A percentile compares a stretch with the other conserved stretches of the same genome.
Conservation (phyloP, 2,888 invertebrate genomes). For the Physocephala rufipes region DNA sequence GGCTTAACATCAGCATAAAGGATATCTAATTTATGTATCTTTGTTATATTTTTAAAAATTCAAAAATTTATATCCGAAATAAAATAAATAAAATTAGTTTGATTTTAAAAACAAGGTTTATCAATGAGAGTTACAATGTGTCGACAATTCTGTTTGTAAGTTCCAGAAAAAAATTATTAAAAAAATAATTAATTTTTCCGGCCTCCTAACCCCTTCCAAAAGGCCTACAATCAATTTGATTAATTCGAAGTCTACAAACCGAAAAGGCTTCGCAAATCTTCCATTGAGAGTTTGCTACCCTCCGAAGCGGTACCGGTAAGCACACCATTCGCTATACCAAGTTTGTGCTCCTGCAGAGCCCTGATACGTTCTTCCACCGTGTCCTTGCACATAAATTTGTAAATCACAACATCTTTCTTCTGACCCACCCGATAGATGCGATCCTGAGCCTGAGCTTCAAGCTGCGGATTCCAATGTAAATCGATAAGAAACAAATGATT, state of each 20-base stretch:
- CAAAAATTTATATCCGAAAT: too few species aligned
- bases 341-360: conserved; percentile 80
- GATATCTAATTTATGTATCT: too few species aligned
- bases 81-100: too few species aligned
- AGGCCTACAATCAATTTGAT: too few species aligned
- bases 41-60: too few species aligned
- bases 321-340: conserved; percentile 79
- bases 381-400: conserved; percentile 84
- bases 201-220: too few species aligned
- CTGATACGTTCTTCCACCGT: conserved; percentile 91
- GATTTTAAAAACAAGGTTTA: too few species aligned
- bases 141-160: too few species aligned
- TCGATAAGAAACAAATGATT: conserved; percentile 91
- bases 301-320: conserved; percentile 75
- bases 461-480: conserved; percentile 96
- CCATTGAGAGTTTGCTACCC: conserved; percentile 78
- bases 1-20: too few species aligned
- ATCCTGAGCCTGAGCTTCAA: conserved; percentile 95
- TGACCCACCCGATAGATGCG: conserved; percentile 93
- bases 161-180: too few species aligned
- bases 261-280: conserved; percentile 81
- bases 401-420: conserved; percentile 79
- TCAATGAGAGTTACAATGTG: too few species aligned
- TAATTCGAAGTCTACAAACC: conserved; percentile 65
- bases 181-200: too few species aligned